Evolutionary conservation across 2,113 vertebrate genomes (phyloP).

Genomic region (Callipepla californica): DNA sequence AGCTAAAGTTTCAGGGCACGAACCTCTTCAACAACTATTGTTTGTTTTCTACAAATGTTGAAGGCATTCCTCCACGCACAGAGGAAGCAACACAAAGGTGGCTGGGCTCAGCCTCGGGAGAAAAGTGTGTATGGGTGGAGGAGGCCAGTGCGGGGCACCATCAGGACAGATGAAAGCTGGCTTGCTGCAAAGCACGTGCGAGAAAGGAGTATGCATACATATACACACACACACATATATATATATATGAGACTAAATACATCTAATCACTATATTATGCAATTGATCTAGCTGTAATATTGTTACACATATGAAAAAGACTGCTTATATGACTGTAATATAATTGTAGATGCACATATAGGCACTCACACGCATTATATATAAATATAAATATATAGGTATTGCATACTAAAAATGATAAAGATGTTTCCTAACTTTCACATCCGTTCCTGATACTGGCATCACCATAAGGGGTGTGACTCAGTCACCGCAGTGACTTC

Average conservation of each 20-base stretch:
- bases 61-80: slow-evolving; percentile 29
- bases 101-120: not conserved
- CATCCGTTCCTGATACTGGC: not conserved
- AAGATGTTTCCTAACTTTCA: not conserved
- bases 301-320: not conserved
- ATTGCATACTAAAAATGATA: not conserved
- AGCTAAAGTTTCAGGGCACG: slow-evolving; percentile 61
- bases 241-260: not conserved
- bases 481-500: not conserved
- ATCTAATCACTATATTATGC: not conserved
- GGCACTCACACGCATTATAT: not conserved
- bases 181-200: fast-evolving
- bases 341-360: not conserved
- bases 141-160: not conserved
- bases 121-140: not conserved
- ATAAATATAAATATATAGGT: not conserved
- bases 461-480: not conserved
- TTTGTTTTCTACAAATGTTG: slow-evolving; percentile 53
- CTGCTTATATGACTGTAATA: not conserved
- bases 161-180: not conserved
- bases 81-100: slow-evolving; percentile 26
- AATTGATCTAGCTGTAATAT: not conserved
- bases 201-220: not conserved
- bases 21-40: slow-evolving; percentile 26
- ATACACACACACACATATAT: no score